Evolutionary conservation across 2,113 vertebrate species (phyloP).

Genomic region (Puntigrus tetrazona): DNA sequence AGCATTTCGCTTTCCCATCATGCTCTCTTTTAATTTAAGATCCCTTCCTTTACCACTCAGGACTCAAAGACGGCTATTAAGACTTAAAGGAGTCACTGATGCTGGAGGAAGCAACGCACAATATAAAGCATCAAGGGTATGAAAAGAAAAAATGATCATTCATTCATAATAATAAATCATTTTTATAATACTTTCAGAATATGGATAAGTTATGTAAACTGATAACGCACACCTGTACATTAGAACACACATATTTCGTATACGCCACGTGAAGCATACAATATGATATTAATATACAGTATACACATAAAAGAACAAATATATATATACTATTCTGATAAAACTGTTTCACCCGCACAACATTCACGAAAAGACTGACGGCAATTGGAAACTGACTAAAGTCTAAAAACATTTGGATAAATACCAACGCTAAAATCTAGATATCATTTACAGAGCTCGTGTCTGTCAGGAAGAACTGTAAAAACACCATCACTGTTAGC

Average conservation of each 20-base stretch:
- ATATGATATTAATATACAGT: not conserved
- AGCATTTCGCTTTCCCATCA: not conserved
- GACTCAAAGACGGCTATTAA: not conserved
- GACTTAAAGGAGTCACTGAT: not conserved
- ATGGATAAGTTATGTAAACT: not conserved
- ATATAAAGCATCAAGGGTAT: not conserved
- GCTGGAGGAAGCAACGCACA: not conserved
- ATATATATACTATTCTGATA: too few species aligned
- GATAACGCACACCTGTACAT: not conserved
- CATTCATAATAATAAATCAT: too few species aligned
- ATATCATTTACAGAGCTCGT: not conserved
- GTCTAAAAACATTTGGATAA: not conserved
- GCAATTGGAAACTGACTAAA: not conserved
- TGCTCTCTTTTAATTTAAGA: not conserved
- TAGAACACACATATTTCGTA: not conserved
- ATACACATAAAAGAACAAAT: not conserved
- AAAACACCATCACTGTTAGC: conserved; percentile 18
- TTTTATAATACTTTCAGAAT: not conserved
- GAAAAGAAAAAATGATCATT: too few species aligned
- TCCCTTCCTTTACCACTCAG: not conserved
- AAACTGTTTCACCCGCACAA: not conserved
- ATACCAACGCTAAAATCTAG: not conserved
- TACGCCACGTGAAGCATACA: not conserved
- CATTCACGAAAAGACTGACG: not conserved
- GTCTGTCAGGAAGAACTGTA: not conserved